Percentiles rank a stretch among this genome's conserved stretches.
Evolutionary conservation across 2,113 vertebrate species (phyloP).

Genomic region (Aptenodytes patagonicus): DNA sequence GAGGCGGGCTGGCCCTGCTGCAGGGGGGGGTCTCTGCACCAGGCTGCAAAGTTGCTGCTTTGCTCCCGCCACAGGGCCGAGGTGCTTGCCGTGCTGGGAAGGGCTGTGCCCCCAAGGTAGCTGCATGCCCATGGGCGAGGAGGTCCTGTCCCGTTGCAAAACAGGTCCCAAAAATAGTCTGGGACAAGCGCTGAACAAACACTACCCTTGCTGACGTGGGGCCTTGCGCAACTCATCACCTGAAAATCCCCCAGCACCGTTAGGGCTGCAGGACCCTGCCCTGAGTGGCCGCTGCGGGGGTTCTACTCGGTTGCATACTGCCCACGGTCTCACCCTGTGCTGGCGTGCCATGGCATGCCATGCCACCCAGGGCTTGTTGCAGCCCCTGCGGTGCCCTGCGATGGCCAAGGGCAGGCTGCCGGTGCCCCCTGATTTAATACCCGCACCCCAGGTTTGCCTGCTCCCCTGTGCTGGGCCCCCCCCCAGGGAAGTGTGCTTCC

Average conservation of each 20-base stretch:
- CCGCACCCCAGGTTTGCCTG: neutral
- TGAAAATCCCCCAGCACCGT: accelerated
- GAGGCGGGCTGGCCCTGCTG: accelerated
- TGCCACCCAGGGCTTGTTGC: neutral
- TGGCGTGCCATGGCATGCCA: neutral
- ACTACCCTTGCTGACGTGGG: neutral
- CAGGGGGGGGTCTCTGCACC: neutral
- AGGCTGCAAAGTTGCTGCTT: neutral
- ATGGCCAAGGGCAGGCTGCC: neutral
- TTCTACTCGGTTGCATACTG: accelerated
- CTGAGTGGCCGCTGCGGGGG: accelerated
- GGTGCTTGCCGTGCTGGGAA: neutral
- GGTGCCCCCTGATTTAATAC: neutral
- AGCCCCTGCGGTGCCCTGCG: accelerated
- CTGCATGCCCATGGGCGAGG: neutral
- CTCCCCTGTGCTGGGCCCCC: neutral
- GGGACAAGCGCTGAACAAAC: neutral
- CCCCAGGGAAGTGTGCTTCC: accelerated
- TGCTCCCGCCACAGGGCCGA: accelerated
- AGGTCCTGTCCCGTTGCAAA: neutral
- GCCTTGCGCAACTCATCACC: neutral
- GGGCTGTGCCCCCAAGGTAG: neutral
- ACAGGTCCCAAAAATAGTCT: neutral
- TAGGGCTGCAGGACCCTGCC: neutral
- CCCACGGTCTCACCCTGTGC: accelerated